A percentile compares a stretch with the other conserved stretches of the same genome.
These are phyloP conservation scores for Eudyptes chrysolophus DNA, from an alignment of 2,113 vertebrate genomes.

Conservation along the genomic window DNA sequence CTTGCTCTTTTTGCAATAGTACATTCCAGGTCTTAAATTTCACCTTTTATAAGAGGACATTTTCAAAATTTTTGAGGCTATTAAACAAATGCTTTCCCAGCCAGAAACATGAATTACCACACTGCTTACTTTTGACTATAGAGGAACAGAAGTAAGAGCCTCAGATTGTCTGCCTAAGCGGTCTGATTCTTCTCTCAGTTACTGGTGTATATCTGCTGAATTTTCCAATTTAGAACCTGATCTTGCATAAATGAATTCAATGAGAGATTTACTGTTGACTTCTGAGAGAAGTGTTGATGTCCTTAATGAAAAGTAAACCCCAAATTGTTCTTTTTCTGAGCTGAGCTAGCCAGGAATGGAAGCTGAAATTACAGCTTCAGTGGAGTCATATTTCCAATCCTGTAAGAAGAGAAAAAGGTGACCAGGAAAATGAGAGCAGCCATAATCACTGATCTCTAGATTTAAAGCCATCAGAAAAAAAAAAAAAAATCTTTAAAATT, in stretches of 20 bases:
- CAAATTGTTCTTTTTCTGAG: background rate
- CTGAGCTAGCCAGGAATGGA: background rate
- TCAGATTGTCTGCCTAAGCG: background rate
- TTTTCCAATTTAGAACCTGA: background rate
- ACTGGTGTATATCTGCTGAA: background rate
- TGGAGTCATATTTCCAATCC: background rate
- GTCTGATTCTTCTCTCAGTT: background rate
- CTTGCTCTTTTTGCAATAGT: background rate
- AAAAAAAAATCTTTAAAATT: background rate
- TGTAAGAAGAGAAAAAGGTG: background rate
- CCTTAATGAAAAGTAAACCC: background rate
- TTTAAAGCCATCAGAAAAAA: background rate
- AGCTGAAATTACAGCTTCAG: slow-evolving; percentile 19
- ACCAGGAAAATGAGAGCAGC: background rate
- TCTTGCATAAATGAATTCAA: background rate
- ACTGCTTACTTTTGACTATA: background rate
- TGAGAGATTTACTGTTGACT: background rate
- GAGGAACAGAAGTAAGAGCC: background rate
- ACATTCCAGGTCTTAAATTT: background rate
- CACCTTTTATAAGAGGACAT: background rate
- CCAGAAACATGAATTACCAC: background rate
- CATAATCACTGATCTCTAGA: rapidly evolving
- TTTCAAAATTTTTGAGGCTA: background rate
- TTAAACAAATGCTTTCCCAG: background rate
- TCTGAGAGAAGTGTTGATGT: background rate